Evolutionary conservation across 2,113 vertebrate species (phyloP), one percentile per base, ranked within the genome.

Genomic region (Cyanocitta stelleri): DNA sequence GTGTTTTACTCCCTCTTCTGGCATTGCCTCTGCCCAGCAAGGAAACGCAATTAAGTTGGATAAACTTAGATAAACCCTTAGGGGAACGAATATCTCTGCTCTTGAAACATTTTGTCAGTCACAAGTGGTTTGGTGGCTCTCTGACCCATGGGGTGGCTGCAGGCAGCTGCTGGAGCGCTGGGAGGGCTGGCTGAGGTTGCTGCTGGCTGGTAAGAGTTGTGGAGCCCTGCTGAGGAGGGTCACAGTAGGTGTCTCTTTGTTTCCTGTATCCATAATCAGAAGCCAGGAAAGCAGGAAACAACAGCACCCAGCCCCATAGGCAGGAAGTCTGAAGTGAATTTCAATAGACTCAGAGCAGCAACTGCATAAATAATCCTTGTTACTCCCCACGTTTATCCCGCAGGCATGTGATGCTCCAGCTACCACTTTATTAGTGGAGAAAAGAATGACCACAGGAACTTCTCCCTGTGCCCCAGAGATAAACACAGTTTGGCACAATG

Each of bases 281-380:
- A 83, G 48, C 43, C 48, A 63, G 76, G 51, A 84, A 71, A 81
- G 73, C 75, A 80, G 95, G 92, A 89, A 72, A 35, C 46, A 80
- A 0, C 14, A 5, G 51, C 90, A 84, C 59, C 49, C 75, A 68
- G 79, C 59, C 23, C 52, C 0, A 1, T 46, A 87, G 80, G 72
- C 85, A 89, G 92, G 87, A 95, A 84, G 64, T 43, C 90, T 80
- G 95, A 78, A 33, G 90, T 1, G 32, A 71, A 91, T 90, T 77
- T 77, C 84, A 69, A 26, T 75, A 18, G 88, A 66, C 80, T 79
- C n/a, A 76, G 63, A 92, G 56, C 80, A 96, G 72, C 80, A 87
- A 61, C 69, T 92, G 86, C 76, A 41, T 81, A 93, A 92, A 89
- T 90, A 90, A 43, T 62, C 83, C 39, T 30, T 41, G 41, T 66